Base-by-base conservation (phyloP, 2,888 invertebrate genomes). In the Tipula confusa region DNA sequence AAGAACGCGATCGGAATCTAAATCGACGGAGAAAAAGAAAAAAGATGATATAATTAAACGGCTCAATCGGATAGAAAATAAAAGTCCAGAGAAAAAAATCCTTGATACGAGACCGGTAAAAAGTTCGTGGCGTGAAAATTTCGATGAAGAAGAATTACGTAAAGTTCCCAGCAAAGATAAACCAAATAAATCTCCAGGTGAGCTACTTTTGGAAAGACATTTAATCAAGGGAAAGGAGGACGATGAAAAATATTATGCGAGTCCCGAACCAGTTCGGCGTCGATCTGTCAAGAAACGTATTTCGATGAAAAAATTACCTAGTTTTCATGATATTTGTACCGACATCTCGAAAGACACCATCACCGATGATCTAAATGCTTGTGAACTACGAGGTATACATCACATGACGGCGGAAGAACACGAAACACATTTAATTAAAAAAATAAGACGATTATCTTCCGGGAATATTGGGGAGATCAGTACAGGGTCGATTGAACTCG, bases 191-290 rank as follows among this genome's bases (percentile, higher is more conserved):
- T 91, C 93, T 0, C 91, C 94, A 0, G 95, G 95, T 0, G 95
- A 95, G 85, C 90, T 94, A 85, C 89, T 96, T 83, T 92, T 94
- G 24, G 95, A 96, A 88, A 95, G 95, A 87, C 94, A 94, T 87
- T 89, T 93, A 79, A 93, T 95, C 29, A 92, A 92, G 86, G 92
- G 94, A 86, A 91, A 92, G 86, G 89, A 91, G 86, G 88, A 88
- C 31, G 88, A 88, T 33, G 87, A 88, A 31, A 9, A 79, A 29
- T 79, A 85, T 83, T 79, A 85, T 84, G 84, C 88, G 84, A 15
- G 85, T 86, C 29, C 83, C 24, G 86, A 88, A 64, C 86, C 86
- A 1, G 85, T 85, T 81, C 86, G 88, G 18, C 86, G 88, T 1
- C 87, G 89, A 0, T 85, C 28, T 1, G 28, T 38, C 6, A 24